Base-by-base conservation (phyloP, 2,113 vertebrate genomes). In the Lepisosteus osseus region DNA sequence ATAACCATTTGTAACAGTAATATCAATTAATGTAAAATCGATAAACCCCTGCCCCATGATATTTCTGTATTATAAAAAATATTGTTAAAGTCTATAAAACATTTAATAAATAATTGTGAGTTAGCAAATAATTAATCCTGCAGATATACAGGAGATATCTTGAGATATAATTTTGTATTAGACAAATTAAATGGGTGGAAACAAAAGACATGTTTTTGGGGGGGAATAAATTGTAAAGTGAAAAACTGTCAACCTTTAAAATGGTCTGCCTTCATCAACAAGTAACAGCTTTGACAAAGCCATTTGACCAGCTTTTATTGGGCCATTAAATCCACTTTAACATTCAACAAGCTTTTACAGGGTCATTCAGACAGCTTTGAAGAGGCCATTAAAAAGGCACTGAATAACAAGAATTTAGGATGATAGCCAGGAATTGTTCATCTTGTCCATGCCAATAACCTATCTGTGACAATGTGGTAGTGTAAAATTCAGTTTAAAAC, bases 231-330 rank as follows among this genome's bases (percentile, higher is more conserved):
- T 57, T 29, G 62, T 51, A 72, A 72, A 54, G 54, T 72, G 54
- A 29, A 69, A 64, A 80, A 67, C 15, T 69, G 64, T 54, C 56
- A 67, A 14, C 66, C 64, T 73, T 70, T 57, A 69, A 71, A 77
- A 62, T 15, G 63, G 11, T 54, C 43, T 45, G 55, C 47, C 73
- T 71, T 73, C 71, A 77, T 14, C 43, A 41, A 47, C 12, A 59
- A 59, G 57, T 59, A 59, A 59, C 17, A 71, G 83, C 86, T 88
- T 85, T 91, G 85, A 87, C 67, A 74, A 68, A 80, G 74, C 80
- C 81, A 86, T 89, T 90, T 85, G 62, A 55, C 62, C 54, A 42
- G 61, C 68, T 65, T 75, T 75, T 61, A 70, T 54, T 13, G 54
- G 62, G 55, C 63, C 62, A 75, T 75, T 75, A 75, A 78, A 83